A percentile compares a stretch with the other conserved stretches of the same genome.
phyloP scores from a whole-genome alignment of 2,888 invertebrate species.

The Eilema depressum region DNA sequence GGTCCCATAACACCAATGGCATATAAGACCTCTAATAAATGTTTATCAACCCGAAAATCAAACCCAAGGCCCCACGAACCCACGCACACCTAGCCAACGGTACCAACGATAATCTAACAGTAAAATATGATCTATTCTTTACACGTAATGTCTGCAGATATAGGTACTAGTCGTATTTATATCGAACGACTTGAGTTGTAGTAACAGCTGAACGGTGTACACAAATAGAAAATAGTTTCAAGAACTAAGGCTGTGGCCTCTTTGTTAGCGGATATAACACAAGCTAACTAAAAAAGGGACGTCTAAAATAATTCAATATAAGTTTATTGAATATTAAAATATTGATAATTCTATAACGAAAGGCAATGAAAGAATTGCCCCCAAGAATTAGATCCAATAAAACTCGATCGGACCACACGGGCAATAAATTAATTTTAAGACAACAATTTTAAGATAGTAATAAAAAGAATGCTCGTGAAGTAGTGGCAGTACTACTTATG shows the following conservation, averaged over 20 bases:
- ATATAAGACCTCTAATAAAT: too few relatives aligned
- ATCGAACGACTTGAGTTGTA: constrained; percentile 74
- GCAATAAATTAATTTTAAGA: background rate
- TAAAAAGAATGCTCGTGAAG: too few relatives aligned
- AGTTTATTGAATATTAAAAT: too few relatives aligned
- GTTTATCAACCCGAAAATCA: background rate
- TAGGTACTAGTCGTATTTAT: constrained; percentile 66
- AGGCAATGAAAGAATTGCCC: too few relatives aligned
- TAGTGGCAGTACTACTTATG: too few relatives aligned
- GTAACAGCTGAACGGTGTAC: constrained; percentile 82
- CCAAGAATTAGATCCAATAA: too few relatives aligned
- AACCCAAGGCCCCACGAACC: background rate
- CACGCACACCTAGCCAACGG: background rate
- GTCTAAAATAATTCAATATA: too few relatives aligned
- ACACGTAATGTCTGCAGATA: constrained; percentile 22
- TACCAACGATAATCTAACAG: background rate
- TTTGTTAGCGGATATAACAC: constrained; percentile 59
- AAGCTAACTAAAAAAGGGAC: too few relatives aligned
- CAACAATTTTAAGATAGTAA: background rate
- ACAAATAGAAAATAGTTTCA: constrained; percentile 86
- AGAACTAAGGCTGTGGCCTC: constrained; percentile 71
- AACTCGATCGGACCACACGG: too few relatives aligned
- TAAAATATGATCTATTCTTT: constrained; percentile 2
- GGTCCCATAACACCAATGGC: too few relatives aligned
- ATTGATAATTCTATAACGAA: too few relatives aligned